phyloP scores from a whole-genome alignment of 2,888 invertebrate genomes.

The Diachrysia chrysitis region DNA sequence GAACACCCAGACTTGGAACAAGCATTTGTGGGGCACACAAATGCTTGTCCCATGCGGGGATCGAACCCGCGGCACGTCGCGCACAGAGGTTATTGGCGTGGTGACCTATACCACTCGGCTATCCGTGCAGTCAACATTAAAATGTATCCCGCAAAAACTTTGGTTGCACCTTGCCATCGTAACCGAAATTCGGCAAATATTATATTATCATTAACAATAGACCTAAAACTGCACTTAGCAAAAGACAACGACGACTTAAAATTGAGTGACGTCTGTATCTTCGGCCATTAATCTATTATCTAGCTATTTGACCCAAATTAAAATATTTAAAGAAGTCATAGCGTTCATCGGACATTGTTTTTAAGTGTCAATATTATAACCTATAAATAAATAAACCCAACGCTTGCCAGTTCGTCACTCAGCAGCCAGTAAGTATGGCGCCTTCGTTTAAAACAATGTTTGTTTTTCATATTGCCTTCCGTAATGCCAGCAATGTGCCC shows the following conservation, averaged over 20 bases:
- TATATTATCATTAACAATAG: too few species aligned
- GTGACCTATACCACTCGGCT: too few species aligned
- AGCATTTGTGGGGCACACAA: too few species aligned
- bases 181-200: too few species aligned
- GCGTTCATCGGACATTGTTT: slow-evolving; percentile 7
- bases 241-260: not conserved
- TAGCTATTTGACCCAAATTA: slow-evolving; percentile 1
- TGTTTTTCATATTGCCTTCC: not conserved
- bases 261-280: not conserved
- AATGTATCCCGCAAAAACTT: too few species aligned
- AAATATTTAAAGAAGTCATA: not conserved
- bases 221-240: too few species aligned
- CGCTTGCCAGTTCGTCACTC: slow-evolving; percentile 23
- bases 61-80: too few species aligned
- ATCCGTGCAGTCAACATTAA: too few species aligned
- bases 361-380: slow-evolving; percentile 10
- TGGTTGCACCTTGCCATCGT: too few species aligned
- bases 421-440: slow-evolving; percentile 23
- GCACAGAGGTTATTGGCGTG: too few species aligned
- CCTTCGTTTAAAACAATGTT: not conserved
- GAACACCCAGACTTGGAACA: too few species aligned
- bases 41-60: too few species aligned
- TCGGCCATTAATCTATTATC: not conserved
- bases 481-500: not conserved
- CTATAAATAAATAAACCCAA: slow-evolving; percentile 15